Evolutionary conservation across 1,140 invertebrate genomes (phyloP), one percentile per base, ranked within the genome.

Genomic region (Achroia grisella): DNA sequence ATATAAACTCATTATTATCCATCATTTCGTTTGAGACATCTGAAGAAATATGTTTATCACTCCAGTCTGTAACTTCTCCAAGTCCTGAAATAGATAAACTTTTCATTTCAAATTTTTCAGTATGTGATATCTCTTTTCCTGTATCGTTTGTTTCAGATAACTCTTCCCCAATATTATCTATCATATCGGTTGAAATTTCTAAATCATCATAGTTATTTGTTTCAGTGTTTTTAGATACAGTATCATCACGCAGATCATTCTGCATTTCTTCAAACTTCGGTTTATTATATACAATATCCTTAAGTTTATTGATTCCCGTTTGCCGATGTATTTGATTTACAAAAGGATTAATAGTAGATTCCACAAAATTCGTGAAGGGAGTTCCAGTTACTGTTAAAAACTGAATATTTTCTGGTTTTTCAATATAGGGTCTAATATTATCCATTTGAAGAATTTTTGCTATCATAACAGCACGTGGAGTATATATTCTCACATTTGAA

Each of bases 1-100:
- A 61, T 39, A 64, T 61, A 47, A 57, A 61, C 51, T 65, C 58
- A 29, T 50, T 45, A 43, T 42, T 34, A 44, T 64, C 54, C 17
- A 48, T 40, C 6, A 23, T 23, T 23, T 23, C 17, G 17, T 23
- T 23, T 3, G 17, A 23, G 6, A 6, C 6, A 23, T 23, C 17
- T 3, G 17, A 23, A 23, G 17, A 6, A 23, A 23, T 6, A 23
- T 23, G 17, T 3, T 3, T 6, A 23, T 23, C 6, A 23, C 17
- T 23, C 17, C 17, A 23, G 6, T 23, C 2, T 3, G 17, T 23
- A 3, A 2, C 17, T 23, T 23, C 6, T 23, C 17, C 17, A 23
- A 23, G 17, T 23, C 17, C 17, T 23, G 2, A 6, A 23, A 23
- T 23, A 23, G 17, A 6, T 23, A 23, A 23, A n/a, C n/a, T n/a